Evolutionary conservation across 2,797 vertebrate genomes (phyloP), one percentile per base, ranked within the genome.

Genomic region (Carapus acus): DNA sequence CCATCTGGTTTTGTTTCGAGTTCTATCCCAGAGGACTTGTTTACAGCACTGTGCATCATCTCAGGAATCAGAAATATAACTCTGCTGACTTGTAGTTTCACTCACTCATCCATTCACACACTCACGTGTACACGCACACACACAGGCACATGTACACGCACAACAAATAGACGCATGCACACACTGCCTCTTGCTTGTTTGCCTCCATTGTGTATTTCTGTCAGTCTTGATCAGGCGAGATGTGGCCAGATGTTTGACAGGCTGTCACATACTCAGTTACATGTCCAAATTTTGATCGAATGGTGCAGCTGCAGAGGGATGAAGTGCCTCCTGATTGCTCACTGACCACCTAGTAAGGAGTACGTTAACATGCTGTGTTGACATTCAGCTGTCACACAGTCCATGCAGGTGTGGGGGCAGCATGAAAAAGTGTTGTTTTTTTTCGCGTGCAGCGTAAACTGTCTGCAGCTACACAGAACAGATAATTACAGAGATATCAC

Each of bases 41-140:
- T 80, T 82, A 81, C 71, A 77, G 69, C 72, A 71, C 65, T 29
- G 55, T 71, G 77, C 69, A 78, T 76, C 75, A 71, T 74, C 65
- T 60, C 54, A 6, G 53, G 71, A 77, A 71, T 76, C 74, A 66
- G 61, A 68, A 77, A 56, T 71, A 51, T 38, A 57, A 43, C 43
- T 62, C 56, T 17, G 40, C 13, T 36, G n/a, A 62, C 52, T 59
- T 57, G 63, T 55, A 58, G 62, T 66, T 72, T 63, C 12, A 49
- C 54, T 15, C 11, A 11, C 11, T 64, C 69, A 59, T 55, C 48
- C 65, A 67, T 61, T 46, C 45, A 43, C 23, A 63, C 63, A 71
- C 77, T 76, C 74, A n/a, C 3, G 34, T 15, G 13, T 13, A 9
- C 24, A 9, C 9, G 24, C 9, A 9, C 24, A 64, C 69, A 59